phyloP scores from a whole-genome alignment of 2,797 vertebrate species.

The Lutjanus argentimaculatus region DNA sequence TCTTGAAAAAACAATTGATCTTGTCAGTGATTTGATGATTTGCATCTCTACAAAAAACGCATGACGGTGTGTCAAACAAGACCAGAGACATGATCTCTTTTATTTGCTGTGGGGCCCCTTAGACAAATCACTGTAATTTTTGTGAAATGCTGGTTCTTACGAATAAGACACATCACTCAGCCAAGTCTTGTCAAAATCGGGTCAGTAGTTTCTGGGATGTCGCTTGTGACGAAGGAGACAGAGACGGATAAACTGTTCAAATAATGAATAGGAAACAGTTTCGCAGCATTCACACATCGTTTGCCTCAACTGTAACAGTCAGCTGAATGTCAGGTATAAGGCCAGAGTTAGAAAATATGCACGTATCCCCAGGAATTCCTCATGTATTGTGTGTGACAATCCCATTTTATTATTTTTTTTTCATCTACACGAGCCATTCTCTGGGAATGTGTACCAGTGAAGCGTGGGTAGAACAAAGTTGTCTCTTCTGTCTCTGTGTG shows the following conservation, averaged over 20 bases:
- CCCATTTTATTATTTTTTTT: not conserved
- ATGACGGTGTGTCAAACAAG: constrained; percentile 1
- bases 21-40: constrained; percentile 18
- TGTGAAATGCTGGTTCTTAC: constrained; percentile 29
- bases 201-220: constrained; percentile 56
- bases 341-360: constrained; percentile 26
- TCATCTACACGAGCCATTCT: constrained; percentile 16
- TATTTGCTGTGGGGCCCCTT: constrained; percentile 17
- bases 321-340: constrained; percentile 42
- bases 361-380: constrained; percentile 35
- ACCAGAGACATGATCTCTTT: not conserved
- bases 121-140: constrained; percentile 41
- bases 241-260: constrained; percentile 36
- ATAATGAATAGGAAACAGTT: constrained; percentile 46
- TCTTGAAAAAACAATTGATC: not conserved
- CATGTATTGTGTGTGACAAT: constrained; percentile 36
- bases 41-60: constrained; percentile 7
- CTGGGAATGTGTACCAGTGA: constrained; percentile 31
- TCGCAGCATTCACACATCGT: constrained; percentile 34
- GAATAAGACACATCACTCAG: constrained; percentile 45
- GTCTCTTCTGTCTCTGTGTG: constrained; percentile 38
- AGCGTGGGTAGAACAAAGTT: constrained; percentile 38
- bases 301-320: constrained; percentile 23
- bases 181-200: constrained; percentile 52
- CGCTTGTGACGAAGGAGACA: constrained; percentile 26